phyloP scores from a whole-genome alignment of 2,888 invertebrate genomes.

The Coenonympha glycerion region DNA sequence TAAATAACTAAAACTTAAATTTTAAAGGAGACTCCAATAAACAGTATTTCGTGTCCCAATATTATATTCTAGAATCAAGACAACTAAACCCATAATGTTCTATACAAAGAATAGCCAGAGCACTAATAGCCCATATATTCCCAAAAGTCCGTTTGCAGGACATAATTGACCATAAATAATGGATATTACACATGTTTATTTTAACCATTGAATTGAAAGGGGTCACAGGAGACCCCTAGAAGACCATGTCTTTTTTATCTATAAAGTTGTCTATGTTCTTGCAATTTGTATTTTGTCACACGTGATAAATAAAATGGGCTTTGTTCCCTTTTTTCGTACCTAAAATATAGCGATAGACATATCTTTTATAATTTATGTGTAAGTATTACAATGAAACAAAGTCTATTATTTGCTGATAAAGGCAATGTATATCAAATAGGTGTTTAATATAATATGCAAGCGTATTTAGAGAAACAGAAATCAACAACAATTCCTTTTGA shows the following conservation, averaged over 20 bases:
- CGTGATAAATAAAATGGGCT: constrained; percentile 2
- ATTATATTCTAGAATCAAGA: constrained; percentile 31
- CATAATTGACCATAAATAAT: constrained; percentile 75
- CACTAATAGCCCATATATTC: constrained; percentile 54
- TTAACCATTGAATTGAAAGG: constrained; percentile 42
- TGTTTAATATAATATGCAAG: neutral
- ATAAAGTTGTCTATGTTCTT: constrained; percentile 18
- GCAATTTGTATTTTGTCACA: constrained; percentile 22
- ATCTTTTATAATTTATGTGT: constrained; percentile 3
- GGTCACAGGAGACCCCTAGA: constrained; percentile 39
- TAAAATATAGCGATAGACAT: constrained; percentile 1
- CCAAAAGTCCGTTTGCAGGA: constrained; percentile 50
- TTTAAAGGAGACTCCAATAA: constrained; percentile 23
- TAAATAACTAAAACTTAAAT: constrained; percentile 20
- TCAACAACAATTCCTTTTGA: no score
- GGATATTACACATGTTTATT: constrained; percentile 64
- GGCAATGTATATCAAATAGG: neutral
- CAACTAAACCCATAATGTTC: constrained; percentile 50
- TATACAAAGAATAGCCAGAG: constrained; percentile 44
- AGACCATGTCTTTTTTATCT: constrained; percentile 25
- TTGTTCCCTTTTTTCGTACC: neutral
- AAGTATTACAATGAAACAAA: neutral
- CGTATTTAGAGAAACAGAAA: no score
- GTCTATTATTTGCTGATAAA: neutral
- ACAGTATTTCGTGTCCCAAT: neutral